Base-by-base conservation (phyloP, 2,797 vertebrate species). In the Halcyon badia region DNA sequence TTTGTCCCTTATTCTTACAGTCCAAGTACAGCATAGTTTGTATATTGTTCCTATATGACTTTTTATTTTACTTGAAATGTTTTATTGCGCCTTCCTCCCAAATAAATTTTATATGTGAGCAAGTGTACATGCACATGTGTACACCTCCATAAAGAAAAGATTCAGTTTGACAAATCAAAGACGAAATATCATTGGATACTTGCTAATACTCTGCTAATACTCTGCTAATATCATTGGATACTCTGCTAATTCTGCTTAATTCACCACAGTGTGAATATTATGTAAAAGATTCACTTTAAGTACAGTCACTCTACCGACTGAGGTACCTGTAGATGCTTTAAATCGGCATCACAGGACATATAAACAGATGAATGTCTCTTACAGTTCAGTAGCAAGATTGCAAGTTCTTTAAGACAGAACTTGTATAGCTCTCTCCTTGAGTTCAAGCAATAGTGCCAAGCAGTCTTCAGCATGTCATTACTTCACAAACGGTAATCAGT, bases 51-150 rank as follows among this genome's bases (percentile, higher is more conserved):
- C 54, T 51, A 4, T 65, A n/a, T 11, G 17, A n/a, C 26, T 61
- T 69, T 17, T 49, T 16, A 71, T 81, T 90, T 75, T 79, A 75
- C 10, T 61, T 71, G 17, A 48, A 87, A 56, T 33, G 5, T 66
- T 79, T 83, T 49, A 70, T 18, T 80, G 52, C 1, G 1, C 6
- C 31, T 44, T 30, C 37, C 37, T 66, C 15, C 6, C 30, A 26
- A 56, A 56, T 26, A 86, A 52, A 49, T 30, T 62, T 42, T 66
- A 14, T 54, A 6, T 25, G 51, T 22, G 20, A 62, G 15, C 9
- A 58, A 0, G 0, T 22, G 10, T 73, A 41, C 49, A 12, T 49
- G 56, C 11, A n/a, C 3, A 6, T 42, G 14, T 51, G 21, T 35
- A 54, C 0, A 1, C 18, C 28, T 77, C 16, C 61, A 76, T 66